Conservation (phyloP, 2,797 vertebrate species). For the Lagodon rhomboides region DNA sequence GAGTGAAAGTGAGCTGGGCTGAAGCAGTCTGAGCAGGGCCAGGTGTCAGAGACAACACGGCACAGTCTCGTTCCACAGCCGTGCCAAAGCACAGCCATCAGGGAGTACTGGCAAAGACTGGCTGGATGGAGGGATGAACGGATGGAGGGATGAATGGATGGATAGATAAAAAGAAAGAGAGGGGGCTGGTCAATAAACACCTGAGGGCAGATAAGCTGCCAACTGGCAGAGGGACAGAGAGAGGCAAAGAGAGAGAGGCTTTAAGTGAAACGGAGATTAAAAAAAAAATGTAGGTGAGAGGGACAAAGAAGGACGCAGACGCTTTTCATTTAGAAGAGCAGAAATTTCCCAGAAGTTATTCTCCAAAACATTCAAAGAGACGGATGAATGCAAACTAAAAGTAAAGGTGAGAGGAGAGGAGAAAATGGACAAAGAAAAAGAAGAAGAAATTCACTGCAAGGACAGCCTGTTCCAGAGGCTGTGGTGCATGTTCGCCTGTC, state of each 20-base stretch:
- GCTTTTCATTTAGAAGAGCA: slow-evolving; percentile 35
- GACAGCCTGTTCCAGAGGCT: slow-evolving; percentile 55
- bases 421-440: slow-evolving; percentile 6
- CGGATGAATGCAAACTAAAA: background rate
- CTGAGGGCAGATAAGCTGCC: slow-evolving; percentile 76
- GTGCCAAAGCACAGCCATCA: slow-evolving; percentile 69
- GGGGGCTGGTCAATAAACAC: slow-evolving; percentile 78
- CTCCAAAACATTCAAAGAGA: slow-evolving; percentile 16
- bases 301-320: background rate
- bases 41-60: slow-evolving; percentile 75
- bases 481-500: slow-evolving; percentile 38
- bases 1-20: slow-evolving; percentile 50
- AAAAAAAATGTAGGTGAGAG: slow-evolving; percentile 40
- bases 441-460: slow-evolving; percentile 31
- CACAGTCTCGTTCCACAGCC: slow-evolving; percentile 60
- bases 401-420: slow-evolving; percentile 1
- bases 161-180: slow-evolving; percentile 64
- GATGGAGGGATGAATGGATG: slow-evolving; percentile 70
- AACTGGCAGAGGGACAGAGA: slow-evolving; percentile 66
- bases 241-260: slow-evolving; percentile 44
- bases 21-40: slow-evolving; percentile 45
- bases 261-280: slow-evolving; percentile 45
- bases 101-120: slow-evolving; percentile 72
- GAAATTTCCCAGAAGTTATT: slow-evolving; percentile 13
- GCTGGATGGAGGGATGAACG: slow-evolving; percentile 65